Conservation (phyloP, 2,888 invertebrate genomes). For the Mythimna albipuncta region DNA sequence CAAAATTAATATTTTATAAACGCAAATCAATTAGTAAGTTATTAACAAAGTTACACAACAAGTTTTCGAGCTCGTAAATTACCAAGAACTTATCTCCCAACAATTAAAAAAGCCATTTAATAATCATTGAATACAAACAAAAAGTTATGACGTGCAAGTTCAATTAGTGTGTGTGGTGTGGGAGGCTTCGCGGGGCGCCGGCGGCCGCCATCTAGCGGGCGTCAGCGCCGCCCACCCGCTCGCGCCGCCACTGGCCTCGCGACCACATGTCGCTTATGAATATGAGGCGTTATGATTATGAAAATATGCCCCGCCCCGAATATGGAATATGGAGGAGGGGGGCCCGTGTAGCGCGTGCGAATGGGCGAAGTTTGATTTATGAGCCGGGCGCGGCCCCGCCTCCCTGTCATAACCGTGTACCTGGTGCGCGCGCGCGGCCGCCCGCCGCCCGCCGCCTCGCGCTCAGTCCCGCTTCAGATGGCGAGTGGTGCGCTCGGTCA, state of each 20-base stretch:
- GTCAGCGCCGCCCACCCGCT: slow-evolving; percentile 85
- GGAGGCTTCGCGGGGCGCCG: slow-evolving; percentile 87
- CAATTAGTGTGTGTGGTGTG: slow-evolving; percentile 87
- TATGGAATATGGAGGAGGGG: slow-evolving; percentile 92
- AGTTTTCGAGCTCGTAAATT: slow-evolving; percentile 57
- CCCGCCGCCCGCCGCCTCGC: slow-evolving; percentile 85
- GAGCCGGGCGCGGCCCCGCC: slow-evolving; percentile 92
- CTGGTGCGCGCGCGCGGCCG: slow-evolving; percentile 91
- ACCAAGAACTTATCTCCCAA: slow-evolving; percentile 64
- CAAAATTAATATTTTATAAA: slow-evolving; percentile 57
- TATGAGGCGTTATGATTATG: slow-evolving; percentile 91
- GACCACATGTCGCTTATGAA: slow-evolving; percentile 89
- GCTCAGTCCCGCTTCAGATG: slow-evolving; percentile 90
- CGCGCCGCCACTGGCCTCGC: slow-evolving; percentile 72
- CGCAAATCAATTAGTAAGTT: slow-evolving; percentile 51
- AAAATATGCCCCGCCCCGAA: slow-evolving; percentile 91
- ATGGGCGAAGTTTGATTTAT: slow-evolving; percentile 93
- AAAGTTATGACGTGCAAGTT: slow-evolving; percentile 87
- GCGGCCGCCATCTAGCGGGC: slow-evolving; percentile 88
- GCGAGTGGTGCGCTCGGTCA: slow-evolving; percentile 88
- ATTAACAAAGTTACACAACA: slow-evolving; percentile 53
- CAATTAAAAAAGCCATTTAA: slow-evolving; percentile 68
- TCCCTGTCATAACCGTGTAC: slow-evolving; percentile 93
- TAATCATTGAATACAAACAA: slow-evolving; percentile 80
- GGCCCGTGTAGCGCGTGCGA: slow-evolving; percentile 92